phyloP scores from a whole-genome alignment of 2,797 vertebrate species.

The Spinus olivaceus region DNA sequence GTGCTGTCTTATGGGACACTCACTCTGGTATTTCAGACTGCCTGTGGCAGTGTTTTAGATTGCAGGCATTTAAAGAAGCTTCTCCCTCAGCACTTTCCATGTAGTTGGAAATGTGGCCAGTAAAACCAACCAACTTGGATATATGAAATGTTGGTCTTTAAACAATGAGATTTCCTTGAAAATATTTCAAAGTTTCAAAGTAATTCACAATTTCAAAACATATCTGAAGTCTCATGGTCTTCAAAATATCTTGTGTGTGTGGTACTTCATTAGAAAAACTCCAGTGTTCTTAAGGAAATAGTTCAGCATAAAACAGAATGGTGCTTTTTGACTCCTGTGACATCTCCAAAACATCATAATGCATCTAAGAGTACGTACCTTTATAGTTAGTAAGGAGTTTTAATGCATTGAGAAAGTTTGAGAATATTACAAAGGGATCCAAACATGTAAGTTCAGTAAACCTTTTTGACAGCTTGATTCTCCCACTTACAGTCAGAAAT shows the following conservation, averaged over 20 bases:
- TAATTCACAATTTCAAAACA: neutral
- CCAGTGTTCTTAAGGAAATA: neutral
- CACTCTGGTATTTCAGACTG: neutral
- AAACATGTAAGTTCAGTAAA: neutral
- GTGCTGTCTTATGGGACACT: neutral
- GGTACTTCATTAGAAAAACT: neutral
- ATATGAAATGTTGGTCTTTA: neutral
- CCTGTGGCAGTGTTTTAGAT: neutral
- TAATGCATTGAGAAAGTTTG: neutral
- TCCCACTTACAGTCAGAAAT: neutral
- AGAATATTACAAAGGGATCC: neutral
- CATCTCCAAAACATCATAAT: neutral
- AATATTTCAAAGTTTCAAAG: neutral
- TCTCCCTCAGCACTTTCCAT: neutral
- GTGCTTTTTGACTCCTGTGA: neutral
- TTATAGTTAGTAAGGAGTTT: neutral
- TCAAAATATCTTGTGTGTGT: neutral
- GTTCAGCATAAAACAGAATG: fast-evolving
- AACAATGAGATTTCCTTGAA: neutral
- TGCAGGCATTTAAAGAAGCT: neutral
- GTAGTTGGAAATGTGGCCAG: neutral
- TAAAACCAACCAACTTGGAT: neutral
- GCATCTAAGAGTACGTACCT: neutral
- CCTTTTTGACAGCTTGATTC: neutral
- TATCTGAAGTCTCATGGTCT: neutral